Conservation (phyloP, 2,888 invertebrate genomes). For the Buathra laborator region DNA sequence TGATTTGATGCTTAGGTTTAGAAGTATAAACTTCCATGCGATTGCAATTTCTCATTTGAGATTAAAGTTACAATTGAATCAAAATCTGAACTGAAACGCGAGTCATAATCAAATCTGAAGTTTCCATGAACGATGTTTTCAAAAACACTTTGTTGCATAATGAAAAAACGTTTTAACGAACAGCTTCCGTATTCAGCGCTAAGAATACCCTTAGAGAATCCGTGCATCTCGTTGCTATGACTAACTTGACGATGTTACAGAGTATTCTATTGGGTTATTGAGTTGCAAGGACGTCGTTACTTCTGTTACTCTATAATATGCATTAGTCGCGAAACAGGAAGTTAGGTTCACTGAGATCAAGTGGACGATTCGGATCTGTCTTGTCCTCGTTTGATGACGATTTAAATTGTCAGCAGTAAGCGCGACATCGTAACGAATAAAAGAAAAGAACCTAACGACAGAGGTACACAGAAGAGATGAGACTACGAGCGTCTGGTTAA, state of each 20-base stretch:
- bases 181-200: not conserved
- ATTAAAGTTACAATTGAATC: not conserved
- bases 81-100: not conserved
- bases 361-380: conserved; percentile 24
- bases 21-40: not conserved
- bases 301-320: not conserved
- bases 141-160: not conserved
- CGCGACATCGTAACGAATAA: not conserved
- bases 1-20: not conserved
- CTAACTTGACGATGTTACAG: not conserved
- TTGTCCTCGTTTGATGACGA: conserved; percentile 27
- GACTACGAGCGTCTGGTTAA: conserved; percentile 4
- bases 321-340: conserved; percentile 22
- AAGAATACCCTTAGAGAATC: not conserved
- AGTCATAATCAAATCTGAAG: not conserved
- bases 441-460: not conserved
- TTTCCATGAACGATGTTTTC: not conserved
- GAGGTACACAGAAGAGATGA: not conserved
- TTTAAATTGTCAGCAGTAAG: not conserved
- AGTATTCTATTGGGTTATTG: conserved; percentile 5
- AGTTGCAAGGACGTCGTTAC: conserved; percentile 20
- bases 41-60: not conserved
- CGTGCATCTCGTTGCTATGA: not conserved
- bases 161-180: not conserved
- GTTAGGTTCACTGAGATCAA: conserved; percentile 28